phyloP scores from a whole-genome alignment of 2,888 invertebrate species.

The Chirona hameri region DNA sequence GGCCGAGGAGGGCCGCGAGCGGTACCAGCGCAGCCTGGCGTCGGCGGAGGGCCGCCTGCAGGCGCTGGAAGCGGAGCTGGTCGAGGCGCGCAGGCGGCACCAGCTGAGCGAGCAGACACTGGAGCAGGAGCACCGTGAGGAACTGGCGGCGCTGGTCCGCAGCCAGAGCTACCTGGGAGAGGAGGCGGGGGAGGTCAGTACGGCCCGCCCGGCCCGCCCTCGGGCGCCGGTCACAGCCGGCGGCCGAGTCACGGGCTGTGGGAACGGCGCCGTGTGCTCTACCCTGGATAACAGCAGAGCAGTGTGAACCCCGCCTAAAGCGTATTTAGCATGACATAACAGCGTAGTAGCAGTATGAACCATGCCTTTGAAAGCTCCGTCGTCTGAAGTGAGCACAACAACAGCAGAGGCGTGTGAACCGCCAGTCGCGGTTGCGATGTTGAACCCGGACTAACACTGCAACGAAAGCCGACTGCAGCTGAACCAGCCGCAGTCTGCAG shows the following conservation, averaged over 20 bases:
- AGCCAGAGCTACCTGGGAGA: not conserved
- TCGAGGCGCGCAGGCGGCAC: not conserved
- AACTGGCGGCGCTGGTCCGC: conserved; percentile 22
- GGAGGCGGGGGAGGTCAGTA: not conserved
- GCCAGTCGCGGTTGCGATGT: no score
- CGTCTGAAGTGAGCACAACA: no score
- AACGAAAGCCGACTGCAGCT: no score
- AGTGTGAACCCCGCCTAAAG: no score
- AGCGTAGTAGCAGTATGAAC: no score
- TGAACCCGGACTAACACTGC: no score
- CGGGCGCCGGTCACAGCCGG: not conserved
- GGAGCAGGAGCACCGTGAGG: conserved; percentile 8
- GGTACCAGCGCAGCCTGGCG: conserved; percentile 13
- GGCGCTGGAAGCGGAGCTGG: conserved; percentile 1
- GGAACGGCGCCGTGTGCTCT: not conserved
- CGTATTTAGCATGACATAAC: no score
- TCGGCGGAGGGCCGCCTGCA: not conserved
- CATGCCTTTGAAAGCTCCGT: no score
- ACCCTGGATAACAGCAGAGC: no score
- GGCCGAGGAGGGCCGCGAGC: not conserved
- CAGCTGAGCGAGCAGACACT: not conserved
- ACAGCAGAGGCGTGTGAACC: no score
- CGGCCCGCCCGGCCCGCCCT: no score
- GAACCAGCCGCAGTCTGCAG: no score
- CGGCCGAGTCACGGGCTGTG: not conserved